Evolutionary conservation across 2,797 vertebrate species (phyloP).

Genomic region (Manis javanica): DNA sequence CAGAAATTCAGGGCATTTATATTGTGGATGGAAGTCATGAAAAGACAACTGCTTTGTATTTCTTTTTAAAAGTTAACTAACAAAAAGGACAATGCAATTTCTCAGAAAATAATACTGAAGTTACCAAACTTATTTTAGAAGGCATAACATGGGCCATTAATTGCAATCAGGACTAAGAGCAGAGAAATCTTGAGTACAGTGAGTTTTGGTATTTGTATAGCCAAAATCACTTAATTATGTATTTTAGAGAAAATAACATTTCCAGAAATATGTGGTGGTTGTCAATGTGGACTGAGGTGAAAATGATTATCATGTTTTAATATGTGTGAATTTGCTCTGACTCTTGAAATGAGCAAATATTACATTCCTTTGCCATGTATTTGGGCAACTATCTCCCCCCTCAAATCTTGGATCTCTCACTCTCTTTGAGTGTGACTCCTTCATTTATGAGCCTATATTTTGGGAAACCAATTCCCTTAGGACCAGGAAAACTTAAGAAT

Average conservation of each 20-base stretch:
- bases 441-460: not conserved
- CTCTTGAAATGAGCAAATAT: not conserved
- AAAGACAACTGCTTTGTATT: not conserved
- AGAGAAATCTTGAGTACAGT: not conserved
- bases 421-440: not conserved
- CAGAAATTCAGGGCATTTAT: not conserved
- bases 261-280: not conserved
- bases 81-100: not conserved
- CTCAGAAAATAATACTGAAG: conserved; percentile 8
- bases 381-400: not conserved
- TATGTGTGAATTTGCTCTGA: not conserved
- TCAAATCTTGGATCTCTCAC: not conserved
- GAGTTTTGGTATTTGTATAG: not conserved
- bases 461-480: not conserved
- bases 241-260: not conserved
- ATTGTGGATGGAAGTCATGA: not conserved
- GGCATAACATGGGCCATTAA: not conserved
- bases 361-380: not conserved
- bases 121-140: conserved; percentile 24
- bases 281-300: not conserved
- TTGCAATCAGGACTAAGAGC: not conserved
- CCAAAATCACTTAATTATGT: not conserved
- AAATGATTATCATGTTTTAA: not conserved
- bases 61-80: not conserved
- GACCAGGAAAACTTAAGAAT: not conserved